Conservation (phyloP, 2,113 vertebrate genomes). For the Hemiscyllium ocellatum region DNA sequence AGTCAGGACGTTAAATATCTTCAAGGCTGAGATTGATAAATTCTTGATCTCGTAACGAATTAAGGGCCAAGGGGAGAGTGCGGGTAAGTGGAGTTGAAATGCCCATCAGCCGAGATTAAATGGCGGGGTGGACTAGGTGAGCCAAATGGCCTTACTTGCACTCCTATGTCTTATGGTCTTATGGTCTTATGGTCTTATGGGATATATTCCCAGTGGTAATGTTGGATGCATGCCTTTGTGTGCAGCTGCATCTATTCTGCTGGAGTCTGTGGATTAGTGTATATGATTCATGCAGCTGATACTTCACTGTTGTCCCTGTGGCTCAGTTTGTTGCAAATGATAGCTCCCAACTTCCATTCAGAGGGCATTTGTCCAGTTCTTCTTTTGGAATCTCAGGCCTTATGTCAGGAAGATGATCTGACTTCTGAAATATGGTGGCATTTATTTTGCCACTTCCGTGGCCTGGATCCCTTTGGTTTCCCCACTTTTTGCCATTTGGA, state of each 20-base stretch:
- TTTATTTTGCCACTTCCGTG: not conserved
- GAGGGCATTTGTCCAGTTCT: not conserved
- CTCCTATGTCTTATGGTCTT: too few relatives aligned
- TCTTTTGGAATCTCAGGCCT: too few relatives aligned
- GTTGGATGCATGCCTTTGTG: not conserved
- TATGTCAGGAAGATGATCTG: not conserved
- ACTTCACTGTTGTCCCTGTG: not conserved
- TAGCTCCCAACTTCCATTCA: not conserved
- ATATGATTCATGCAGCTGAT: not conserved
- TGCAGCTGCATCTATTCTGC: not conserved
- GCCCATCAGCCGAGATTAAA: too few relatives aligned
- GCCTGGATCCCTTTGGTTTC: not conserved
- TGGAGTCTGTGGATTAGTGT: not conserved
- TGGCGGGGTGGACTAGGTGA: too few relatives aligned
- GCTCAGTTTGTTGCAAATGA: not conserved
- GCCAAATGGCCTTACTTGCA: too few relatives aligned
- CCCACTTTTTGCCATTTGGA: not conserved
- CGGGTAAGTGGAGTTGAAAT: too few relatives aligned
- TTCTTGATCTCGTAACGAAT: too few relatives aligned
- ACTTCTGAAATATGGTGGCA: not conserved
- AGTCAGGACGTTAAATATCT: too few relatives aligned
- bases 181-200: too few relatives aligned
- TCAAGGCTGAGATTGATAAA: too few relatives aligned
- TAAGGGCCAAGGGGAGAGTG: too few relatives aligned
- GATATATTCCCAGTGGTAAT: not conserved